A percentile compares a stretch with the other conserved stretches of the same genome.
Evolutionary conservation across 1,140 invertebrate species (phyloP).

Genomic region (Stenopsyche tienmushanensis): DNA sequence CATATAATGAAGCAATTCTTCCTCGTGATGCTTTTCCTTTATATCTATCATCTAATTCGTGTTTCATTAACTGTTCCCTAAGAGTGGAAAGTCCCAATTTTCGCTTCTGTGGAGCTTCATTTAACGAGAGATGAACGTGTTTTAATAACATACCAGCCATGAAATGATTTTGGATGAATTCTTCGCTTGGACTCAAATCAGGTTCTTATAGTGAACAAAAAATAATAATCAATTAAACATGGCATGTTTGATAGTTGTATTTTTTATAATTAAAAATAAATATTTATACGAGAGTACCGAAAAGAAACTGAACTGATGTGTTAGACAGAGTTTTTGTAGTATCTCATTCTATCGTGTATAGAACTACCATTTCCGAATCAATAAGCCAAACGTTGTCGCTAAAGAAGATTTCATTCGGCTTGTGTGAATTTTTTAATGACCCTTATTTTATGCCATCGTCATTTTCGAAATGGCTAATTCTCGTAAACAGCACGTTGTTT

Average conservation of each 20-base stretch:
- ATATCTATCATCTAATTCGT: slow-evolving; percentile 91
- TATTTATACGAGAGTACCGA: slow-evolving; percentile 45
- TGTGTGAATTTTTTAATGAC: no score
- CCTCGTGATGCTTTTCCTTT: slow-evolving; percentile 75
- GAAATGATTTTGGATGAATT: slow-evolving; percentile 89
- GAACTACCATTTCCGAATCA: no score
- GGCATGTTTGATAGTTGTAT: neutral
- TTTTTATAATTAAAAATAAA: neutral
- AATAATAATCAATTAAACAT: neutral
- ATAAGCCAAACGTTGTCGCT: no score
- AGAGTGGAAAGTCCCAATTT: slow-evolving; percentile 76
- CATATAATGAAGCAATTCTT: slow-evolving; percentile 84
- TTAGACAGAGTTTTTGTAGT: no score
- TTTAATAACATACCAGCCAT: slow-evolving; percentile 78
- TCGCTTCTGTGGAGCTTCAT: slow-evolving; percentile 79
- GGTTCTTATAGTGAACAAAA: slow-evolving; percentile 46
- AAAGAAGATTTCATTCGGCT: no score
- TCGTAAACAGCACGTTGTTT: no score
- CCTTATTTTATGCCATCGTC: no score
- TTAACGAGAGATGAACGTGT: slow-evolving; percentile 72
- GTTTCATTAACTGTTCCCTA: slow-evolving; percentile 87
- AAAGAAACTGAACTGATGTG: no score
- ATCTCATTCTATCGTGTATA: no score
- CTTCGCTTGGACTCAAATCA: slow-evolving; percentile 60
- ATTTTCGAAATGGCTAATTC: no score